Conservation (phyloP, 2,113 vertebrate species). For the Athene cunicularia region DNA sequence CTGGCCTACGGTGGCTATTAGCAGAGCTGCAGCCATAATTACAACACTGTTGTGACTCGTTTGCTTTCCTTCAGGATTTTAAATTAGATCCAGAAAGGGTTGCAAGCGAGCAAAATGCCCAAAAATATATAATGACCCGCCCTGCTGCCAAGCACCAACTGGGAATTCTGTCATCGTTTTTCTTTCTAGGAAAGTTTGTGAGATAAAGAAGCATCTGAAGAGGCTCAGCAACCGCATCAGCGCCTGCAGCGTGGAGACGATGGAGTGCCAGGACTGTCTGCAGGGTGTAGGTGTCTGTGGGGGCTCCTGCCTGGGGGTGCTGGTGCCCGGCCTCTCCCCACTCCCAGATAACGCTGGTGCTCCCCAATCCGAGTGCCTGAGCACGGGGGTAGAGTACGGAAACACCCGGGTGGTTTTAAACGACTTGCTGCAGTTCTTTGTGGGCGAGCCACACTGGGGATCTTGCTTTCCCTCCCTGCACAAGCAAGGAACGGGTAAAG, state of each 20-base stretch:
- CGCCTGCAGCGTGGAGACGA: constrained; percentile 76
- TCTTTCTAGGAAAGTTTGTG: constrained; percentile 73
- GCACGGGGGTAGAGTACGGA: fast-evolving
- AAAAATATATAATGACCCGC: fast-evolving
- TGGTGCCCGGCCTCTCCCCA: neutral
- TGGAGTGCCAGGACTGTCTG: constrained; percentile 78
- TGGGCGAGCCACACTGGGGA: neutral
- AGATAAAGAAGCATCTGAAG: constrained; percentile 82
- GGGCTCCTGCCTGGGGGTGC: neutral
- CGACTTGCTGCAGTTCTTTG: neutral
- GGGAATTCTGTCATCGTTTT: fast-evolving
- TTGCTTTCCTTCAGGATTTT: neutral
- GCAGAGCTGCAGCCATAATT: neutral
- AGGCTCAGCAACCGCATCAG: constrained; percentile 77
- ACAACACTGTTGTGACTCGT: neutral
- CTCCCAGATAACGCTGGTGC: neutral
- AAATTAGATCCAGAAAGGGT: neutral
- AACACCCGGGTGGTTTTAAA: fast-evolving
- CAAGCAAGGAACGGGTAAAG: neutral
- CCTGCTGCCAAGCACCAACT: fast-evolving
- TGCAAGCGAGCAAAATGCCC: neutral
- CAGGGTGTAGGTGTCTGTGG: constrained; percentile 65
- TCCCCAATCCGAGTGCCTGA: fast-evolving
- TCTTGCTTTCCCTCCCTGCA: fast-evolving
- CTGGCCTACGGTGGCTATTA: neutral